Conservation (phyloP, 2,888 invertebrate species). For the Ptilodon capucinus region DNA sequence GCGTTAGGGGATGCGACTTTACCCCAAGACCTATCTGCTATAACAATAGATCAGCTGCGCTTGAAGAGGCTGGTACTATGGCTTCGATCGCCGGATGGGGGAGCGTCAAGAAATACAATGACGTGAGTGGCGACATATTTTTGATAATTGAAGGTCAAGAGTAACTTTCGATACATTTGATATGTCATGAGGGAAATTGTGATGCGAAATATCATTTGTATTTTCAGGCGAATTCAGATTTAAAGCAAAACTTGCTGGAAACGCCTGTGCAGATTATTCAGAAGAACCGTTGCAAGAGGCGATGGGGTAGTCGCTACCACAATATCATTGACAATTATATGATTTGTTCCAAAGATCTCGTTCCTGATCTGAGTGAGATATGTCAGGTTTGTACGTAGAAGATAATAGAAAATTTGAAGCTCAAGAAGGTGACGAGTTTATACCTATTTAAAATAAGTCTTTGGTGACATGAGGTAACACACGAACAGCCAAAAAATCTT, state of each 20-base stretch:
- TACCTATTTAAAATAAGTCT: too few species aligned
- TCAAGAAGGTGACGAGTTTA: too few species aligned
- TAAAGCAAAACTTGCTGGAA: slow-evolving; percentile 39
- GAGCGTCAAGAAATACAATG: slow-evolving; percentile 43
- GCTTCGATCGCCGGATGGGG: slow-evolving; percentile 57
- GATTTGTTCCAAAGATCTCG: slow-evolving; percentile 54
- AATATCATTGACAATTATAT: slow-evolving; percentile 64
- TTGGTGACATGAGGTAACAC: too few species aligned
- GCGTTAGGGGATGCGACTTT: slow-evolving; percentile 54
- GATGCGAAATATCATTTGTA: not conserved
- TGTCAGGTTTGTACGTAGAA: slow-evolving; percentile 48
- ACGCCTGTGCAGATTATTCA: slow-evolving; percentile 39
- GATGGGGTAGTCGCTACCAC: slow-evolving; percentile 56
- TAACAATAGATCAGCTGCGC: slow-evolving; percentile 43
- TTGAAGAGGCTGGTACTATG: slow-evolving; percentile 41
- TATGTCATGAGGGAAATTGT: too few species aligned
- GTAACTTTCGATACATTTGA: too few species aligned
- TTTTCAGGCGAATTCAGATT: not conserved
- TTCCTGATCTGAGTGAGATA: slow-evolving; percentile 47
- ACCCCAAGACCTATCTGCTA: slow-evolving; percentile 49
- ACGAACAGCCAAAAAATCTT: too few species aligned
- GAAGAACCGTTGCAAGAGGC: slow-evolving; percentile 46
- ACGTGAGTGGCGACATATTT: too few species aligned
- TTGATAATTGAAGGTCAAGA: too few species aligned
- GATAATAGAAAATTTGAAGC: too few species aligned